Evolutionary conservation across 2,797 vertebrate genomes (phyloP).

Genomic region (Hirundo rustica): DNA sequence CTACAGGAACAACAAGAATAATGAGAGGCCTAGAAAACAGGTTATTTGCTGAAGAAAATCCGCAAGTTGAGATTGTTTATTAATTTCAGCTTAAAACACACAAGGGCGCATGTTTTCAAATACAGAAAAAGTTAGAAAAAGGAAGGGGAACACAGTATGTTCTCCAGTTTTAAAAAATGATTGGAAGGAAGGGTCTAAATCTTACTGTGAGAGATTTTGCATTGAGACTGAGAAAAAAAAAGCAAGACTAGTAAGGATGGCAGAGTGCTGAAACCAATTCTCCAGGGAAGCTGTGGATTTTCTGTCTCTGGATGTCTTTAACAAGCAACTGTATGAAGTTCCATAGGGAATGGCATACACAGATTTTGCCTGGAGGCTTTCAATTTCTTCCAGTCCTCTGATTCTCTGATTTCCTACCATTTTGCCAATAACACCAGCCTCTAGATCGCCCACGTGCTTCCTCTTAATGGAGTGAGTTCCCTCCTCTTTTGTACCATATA

Average conservation of each 20-base stretch:
- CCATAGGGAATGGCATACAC: neutral
- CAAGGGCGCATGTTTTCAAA: neutral
- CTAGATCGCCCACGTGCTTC: neutral
- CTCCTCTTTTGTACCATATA: neutral
- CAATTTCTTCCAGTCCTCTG: slow-evolving; percentile 6
- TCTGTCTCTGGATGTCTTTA: neutral
- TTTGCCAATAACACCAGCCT: neutral
- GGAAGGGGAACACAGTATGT: neutral
- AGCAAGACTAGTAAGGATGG: neutral
- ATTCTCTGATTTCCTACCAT: neutral
- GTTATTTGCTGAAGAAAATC: neutral
- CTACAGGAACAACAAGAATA: neutral
- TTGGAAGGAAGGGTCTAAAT: neutral
- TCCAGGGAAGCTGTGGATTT: neutral
- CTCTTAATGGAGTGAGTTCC: neutral
- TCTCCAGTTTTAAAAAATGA: neutral
- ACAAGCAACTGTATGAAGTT: neutral
- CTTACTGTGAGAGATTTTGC: neutral
- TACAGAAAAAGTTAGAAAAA: neutral
- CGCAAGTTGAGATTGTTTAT: neutral
- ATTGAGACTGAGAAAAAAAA: neutral
- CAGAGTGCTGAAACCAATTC: neutral
- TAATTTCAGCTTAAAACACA: neutral
- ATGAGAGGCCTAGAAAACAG: neutral
- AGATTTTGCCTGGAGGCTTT: slow-evolving; percentile 15